phyloP scores from a whole-genome alignment of 2,888 invertebrate genomes.

The Drosophila mimetica region DNA sequence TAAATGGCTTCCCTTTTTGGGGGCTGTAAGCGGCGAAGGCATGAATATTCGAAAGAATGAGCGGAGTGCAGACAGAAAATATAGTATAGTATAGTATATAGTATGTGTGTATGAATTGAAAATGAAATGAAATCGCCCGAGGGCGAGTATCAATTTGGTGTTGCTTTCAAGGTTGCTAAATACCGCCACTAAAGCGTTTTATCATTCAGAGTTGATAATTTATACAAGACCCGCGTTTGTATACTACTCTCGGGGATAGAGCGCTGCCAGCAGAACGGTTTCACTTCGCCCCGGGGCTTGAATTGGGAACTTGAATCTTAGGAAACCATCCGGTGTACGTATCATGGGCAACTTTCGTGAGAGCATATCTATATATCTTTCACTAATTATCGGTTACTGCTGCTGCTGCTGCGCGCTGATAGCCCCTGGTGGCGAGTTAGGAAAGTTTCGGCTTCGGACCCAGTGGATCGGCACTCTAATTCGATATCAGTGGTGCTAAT shows the following conservation, averaged over 20 bases:
- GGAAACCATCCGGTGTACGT: too few species aligned
- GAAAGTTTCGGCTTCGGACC: slow-evolving; percentile 29
- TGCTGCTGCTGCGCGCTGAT: neutral
- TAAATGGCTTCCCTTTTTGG: slow-evolving; percentile 48
- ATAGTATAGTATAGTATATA: too few species aligned
- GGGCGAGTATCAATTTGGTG: slow-evolving; percentile 4
- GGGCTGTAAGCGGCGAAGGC: slow-evolving; percentile 3
- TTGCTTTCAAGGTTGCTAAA: slow-evolving; percentile 17
- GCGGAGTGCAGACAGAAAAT: slow-evolving; percentile 1
- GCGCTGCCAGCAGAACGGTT: slow-evolving; percentile 6
- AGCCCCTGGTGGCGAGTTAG: slow-evolving; percentile 27
- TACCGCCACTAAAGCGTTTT: neutral
- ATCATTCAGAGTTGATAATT: too few species aligned
- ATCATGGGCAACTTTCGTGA: slow-evolving; percentile 50
- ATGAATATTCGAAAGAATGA: slow-evolving; percentile 32
- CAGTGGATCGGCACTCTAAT: slow-evolving; percentile 28
- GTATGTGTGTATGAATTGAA: neutral
- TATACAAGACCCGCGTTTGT: neutral
- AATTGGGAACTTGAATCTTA: neutral
- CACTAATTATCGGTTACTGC: slow-evolving; percentile 53
- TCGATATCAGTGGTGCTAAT: slow-evolving; percentile 56
- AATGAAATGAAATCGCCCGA: slow-evolving; percentile 20
- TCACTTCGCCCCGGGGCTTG: slow-evolving; percentile 32
- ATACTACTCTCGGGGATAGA: neutral
- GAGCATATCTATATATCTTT: slow-evolving; percentile 50